phyloP scores from a whole-genome alignment of 2,888 invertebrate species.

The Melieria picta region DNA sequence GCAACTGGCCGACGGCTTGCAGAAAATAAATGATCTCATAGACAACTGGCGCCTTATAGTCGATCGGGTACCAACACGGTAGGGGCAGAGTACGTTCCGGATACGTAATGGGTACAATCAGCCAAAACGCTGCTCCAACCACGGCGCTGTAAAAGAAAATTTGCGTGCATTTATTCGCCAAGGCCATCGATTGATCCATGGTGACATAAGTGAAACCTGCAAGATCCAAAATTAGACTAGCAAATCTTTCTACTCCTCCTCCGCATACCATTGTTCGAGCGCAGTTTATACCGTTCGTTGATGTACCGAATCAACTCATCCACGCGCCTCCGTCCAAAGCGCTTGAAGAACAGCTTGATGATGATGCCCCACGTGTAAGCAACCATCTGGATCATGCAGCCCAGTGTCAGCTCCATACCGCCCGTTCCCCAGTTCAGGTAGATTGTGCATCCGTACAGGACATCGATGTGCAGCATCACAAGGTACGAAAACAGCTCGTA shows the following conservation, averaged over 20 bases:
- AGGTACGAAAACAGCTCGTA: conserved; percentile 52
- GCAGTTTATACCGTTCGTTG: conserved; percentile 47
- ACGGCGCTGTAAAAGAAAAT: conserved; percentile 49
- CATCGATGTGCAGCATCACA: conserved; percentile 49
- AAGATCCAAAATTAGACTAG: not conserved
- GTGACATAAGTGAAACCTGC: conserved; percentile 57
- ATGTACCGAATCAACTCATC: conserved; percentile 45
- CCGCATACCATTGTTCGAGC: conserved; percentile 41
- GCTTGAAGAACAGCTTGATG: conserved; percentile 56
- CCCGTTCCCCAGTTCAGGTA: conserved; percentile 45
- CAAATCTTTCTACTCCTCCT: too few species aligned
- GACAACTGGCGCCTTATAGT: conserved; percentile 52
- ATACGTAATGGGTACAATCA: conserved; percentile 50
- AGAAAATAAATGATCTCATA: conserved; percentile 55
- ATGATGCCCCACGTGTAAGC: conserved; percentile 53
- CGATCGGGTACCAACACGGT: conserved; percentile 60
- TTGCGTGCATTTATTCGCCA: conserved; percentile 48
- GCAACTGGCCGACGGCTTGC: conserved; percentile 60
- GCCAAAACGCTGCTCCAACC: conserved; percentile 49
- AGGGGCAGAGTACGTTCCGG: conserved; percentile 55
- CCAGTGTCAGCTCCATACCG: conserved; percentile 52
- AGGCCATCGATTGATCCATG: conserved; percentile 44
- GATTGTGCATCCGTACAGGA: conserved; percentile 52
- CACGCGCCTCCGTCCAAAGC: conserved; percentile 42
- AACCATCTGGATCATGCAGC: conserved; percentile 52